Evolutionary conservation across 2,797 vertebrate genomes (phyloP).

Genomic region (Rousettus madagascariensis): DNA sequence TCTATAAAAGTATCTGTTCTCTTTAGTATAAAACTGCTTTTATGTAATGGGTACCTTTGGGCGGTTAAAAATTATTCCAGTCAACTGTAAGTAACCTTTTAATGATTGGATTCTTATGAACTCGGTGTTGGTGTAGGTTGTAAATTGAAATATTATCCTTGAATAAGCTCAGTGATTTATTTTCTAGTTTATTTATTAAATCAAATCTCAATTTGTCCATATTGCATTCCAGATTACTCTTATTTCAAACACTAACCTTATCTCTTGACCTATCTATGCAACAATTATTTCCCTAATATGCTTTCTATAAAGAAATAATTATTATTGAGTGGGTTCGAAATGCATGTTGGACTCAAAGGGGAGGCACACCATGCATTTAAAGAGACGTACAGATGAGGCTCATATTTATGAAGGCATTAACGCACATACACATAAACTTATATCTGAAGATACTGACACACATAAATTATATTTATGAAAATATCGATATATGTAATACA

Average conservation of each 20-base stretch:
- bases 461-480: neutral
- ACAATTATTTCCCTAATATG: constrained; percentile 2
- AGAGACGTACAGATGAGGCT: neutral
- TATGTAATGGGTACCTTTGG: constrained; percentile 42
- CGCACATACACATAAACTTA: neutral
- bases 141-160: neutral
- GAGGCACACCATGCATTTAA: neutral
- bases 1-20: constrained; percentile 60
- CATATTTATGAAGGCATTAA: neutral
- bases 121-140: neutral
- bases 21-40: constrained; percentile 55
- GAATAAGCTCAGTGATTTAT: constrained; percentile 54
- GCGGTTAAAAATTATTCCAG: constrained; percentile 60
- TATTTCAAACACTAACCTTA: constrained; percentile 23
- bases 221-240: neutral
- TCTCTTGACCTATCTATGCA: neutral
- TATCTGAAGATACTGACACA: neutral
- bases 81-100: constrained; percentile 50
- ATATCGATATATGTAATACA: neutral
- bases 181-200: constrained; percentile 50
- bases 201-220: neutral
- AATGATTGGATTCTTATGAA: constrained; percentile 62
- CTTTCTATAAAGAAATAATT: constrained; percentile 27
- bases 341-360: neutral
- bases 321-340: neutral